phyloP scores from a whole-genome alignment of 1,140 invertebrate genomes.

The Drosophila tsacasi region DNA sequence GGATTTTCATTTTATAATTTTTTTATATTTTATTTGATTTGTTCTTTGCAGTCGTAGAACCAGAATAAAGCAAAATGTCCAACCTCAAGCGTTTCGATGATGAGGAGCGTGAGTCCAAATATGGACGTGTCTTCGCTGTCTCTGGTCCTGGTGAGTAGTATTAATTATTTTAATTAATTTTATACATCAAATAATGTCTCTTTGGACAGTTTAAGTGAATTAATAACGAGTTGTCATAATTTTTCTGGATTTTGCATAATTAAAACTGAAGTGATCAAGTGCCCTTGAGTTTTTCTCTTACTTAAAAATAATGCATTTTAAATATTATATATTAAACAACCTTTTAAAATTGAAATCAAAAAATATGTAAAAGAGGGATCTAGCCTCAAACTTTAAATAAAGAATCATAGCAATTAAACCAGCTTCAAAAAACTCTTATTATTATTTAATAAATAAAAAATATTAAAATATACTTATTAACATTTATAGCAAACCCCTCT shows the following conservation, averaged over 20 bases:
- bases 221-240: background rate
- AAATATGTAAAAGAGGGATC: background rate
- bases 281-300: background rate
- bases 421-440: background rate
- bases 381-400: background rate
- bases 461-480: background rate
- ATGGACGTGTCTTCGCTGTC: slow-evolving; percentile 98
- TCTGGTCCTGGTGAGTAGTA: slow-evolving; percentile 95
- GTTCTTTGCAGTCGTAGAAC: slow-evolving; percentile 55
- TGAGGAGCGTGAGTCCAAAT: slow-evolving; percentile 94
- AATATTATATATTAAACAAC: background rate
- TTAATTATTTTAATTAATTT: background rate
- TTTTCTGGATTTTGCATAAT: background rate
- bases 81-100: slow-evolving; percentile 91
- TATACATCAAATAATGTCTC: too few species aligned
- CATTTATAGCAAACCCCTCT: background rate
- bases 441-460: too few species aligned
- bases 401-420: background rate
- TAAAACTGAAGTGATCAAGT: background rate
- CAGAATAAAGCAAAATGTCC: slow-evolving; percentile 86
- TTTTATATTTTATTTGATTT: background rate
- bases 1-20: slow-evolving; percentile 26
- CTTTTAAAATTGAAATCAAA: background rate
- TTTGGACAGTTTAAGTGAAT: too few species aligned
- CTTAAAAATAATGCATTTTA: background rate